These are phyloP conservation scores for Peromyscus attwateri DNA, from an alignment of 2,797 vertebrate genomes.

Conservation along the genomic window DNA sequence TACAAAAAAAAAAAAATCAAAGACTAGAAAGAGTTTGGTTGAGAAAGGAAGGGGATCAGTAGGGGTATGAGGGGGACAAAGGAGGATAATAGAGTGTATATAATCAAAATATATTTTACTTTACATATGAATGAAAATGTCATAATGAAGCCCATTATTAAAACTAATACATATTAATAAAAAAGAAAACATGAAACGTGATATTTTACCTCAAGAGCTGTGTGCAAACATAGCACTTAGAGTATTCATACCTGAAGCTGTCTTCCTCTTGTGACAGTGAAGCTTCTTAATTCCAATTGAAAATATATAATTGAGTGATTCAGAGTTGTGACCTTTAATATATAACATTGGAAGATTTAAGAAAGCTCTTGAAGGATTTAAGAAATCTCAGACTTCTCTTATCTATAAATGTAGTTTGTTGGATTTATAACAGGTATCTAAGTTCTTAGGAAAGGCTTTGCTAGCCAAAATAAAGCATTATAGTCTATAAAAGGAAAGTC, in stretches of 20 bases:
- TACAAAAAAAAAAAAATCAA: no score
- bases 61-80: no score
- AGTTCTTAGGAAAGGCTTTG: constrained; percentile 40
- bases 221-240: not conserved
- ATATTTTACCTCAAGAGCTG: constrained; percentile 38
- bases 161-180: not conserved
- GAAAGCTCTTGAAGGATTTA: no score
- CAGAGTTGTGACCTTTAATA: constrained; percentile 41
- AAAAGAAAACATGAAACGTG: constrained; percentile 12
- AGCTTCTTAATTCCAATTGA: not conserved
- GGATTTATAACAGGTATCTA: constrained; percentile 42
- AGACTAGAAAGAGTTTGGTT: no score
- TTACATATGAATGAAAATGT: not conserved
- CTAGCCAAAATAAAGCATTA: constrained; percentile 43
- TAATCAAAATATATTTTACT: no score
- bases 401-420: not conserved
- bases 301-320: constrained; percentile 45
- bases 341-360: not conserved
- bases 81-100: no score
- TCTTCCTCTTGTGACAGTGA: not conserved
- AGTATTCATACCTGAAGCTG: not conserved
- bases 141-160: not conserved
- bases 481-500: constrained; percentile 50
- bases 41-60: no score
- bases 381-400: no score